phyloP scores from a whole-genome alignment of 1,140 invertebrate species.

The Phymastichus coffea region DNA sequence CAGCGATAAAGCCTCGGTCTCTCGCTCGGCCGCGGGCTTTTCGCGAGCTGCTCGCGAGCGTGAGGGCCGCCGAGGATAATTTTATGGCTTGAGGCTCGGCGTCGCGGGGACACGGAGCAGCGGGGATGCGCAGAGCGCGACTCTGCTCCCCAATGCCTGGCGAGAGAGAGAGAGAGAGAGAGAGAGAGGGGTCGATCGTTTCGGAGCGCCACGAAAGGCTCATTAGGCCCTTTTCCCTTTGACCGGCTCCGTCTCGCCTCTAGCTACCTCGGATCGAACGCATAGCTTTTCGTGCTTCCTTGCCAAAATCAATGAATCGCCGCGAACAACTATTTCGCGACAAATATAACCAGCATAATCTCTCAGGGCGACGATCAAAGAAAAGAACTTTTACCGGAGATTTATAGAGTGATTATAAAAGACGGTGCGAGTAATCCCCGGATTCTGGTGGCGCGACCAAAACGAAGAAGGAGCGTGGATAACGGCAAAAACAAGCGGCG shows the following conservation, averaged over 20 bases:
- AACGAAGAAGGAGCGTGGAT: slow-evolving; percentile 4
- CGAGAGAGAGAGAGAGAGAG: slow-evolving; percentile 10
- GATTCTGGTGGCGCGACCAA: neutral
- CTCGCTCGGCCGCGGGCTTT: neutral
- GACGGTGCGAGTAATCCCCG: slow-evolving; percentile 8
- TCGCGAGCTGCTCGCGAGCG: slow-evolving; percentile 27
- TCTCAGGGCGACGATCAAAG: slow-evolving; percentile 3
- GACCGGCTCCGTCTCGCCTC: neutral
- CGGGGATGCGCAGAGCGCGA: slow-evolving; percentile 27
- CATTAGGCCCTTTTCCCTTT: slow-evolving; percentile 12
- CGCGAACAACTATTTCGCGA: slow-evolving; percentile 10
- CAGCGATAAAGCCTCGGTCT: too few species aligned
- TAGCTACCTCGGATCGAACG: neutral
- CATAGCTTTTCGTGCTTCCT: neutral
- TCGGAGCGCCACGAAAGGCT: slow-evolving; percentile 16
- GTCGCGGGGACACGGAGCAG: slow-evolving; percentile 37
- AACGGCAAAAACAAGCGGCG: slow-evolving; percentile 7
- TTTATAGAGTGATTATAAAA: slow-evolving; percentile 20
- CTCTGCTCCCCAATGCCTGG: slow-evolving; percentile 33
- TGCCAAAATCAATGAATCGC: too few species aligned
- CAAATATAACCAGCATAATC: neutral
- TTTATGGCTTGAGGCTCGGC: slow-evolving; percentile 35
- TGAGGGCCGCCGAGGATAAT: too few species aligned
- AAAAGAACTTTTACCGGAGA: slow-evolving; percentile 18
- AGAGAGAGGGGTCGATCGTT: neutral